Conservation (phyloP, 2,113 vertebrate genomes). For the Gila orcuttii region DNA sequence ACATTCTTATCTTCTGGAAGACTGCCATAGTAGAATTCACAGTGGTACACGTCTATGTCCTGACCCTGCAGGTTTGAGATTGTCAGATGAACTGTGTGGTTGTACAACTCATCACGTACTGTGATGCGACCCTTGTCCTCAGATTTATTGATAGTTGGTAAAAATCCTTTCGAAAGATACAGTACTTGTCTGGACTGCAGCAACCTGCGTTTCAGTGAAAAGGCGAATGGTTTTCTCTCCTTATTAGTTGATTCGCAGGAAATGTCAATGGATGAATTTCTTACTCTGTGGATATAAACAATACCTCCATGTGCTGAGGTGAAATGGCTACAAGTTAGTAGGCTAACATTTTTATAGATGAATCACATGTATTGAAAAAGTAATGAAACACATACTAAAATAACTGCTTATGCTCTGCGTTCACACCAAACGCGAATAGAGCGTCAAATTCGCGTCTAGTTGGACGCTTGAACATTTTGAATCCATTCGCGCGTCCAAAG, state of each 20-base stretch:
- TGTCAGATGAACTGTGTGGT: constrained; percentile 59
- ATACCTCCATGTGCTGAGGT: constrained; percentile 53
- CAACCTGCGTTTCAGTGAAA: constrained; percentile 67
- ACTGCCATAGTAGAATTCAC: constrained; percentile 57
- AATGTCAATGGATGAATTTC: constrained; percentile 63
- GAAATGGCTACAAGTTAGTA: not conserved
- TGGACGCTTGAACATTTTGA: too few species aligned
- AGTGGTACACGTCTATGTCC: constrained; percentile 72
- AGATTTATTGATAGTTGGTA: accelerated
- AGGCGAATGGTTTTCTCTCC: not conserved
- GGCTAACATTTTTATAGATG: not conserved
- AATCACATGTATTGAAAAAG: not conserved
- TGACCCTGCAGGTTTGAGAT: constrained; percentile 59
- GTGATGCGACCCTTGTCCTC: constrained; percentile 46
- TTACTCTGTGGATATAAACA: constrained; percentile 54
- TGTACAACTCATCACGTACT: constrained; percentile 47
- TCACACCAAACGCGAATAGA: too few species aligned
- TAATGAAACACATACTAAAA: not conserved
- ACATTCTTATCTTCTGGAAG: not conserved
- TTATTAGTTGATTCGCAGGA: constrained; percentile 42
- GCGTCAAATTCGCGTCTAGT: too few species aligned
- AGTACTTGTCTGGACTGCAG: constrained; percentile 34
- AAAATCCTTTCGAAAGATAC: not conserved
- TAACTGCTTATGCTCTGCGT: too few species aligned
- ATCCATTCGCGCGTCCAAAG: too few species aligned